Base-by-base conservation (phyloP, 2,797 vertebrate species). In the Tinamus major region DNA sequence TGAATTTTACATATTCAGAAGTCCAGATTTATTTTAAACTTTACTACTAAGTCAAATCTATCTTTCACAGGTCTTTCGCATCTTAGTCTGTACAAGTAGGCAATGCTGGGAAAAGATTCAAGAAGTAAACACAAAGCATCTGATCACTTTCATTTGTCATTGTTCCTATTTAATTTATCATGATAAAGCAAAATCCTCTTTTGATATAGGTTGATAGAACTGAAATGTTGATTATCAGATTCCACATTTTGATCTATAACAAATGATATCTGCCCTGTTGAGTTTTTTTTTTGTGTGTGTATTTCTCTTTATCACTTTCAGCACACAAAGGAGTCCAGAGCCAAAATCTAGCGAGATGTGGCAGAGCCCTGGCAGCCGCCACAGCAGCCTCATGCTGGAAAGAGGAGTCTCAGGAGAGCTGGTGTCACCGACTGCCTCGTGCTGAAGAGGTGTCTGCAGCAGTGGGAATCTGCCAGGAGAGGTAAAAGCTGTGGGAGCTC, bases 1-100 rank as follows among this genome's bases (percentile, higher is more conserved):
- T 77, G 41, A 27, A 4, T n/a, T 79, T 87, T 49, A 88, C 79
- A 61, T 64, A 88, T 84, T 84, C 21, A 76, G 13, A 74, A 91
- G 10, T 49, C 76, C 46, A 44, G 19, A 51, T 56, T 86, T 81
- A 68, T 51, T 24, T 74, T 10, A 35, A 80, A 18, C 46, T 55
- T 31, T 53, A 83, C 18, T 42, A 49, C 9, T 27, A 55, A 33
- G 37, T 20, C 39, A 92, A 79, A 84, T 6, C 41, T 37, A 27
- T 23, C 19, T 42, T 71, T 69, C 53, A 65, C 35, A 72, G 5
- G 23, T 49, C 13, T 83, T 42, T 13, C 12, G 87, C 21, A 46
- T 64, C 42, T 62, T 67, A 64, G 49, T 61, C 72, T 41, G 17
- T 31, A 77, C 6, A 8, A 87, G 49, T 19, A 82, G 9, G 44